These are phyloP conservation scores for Ctenomys sociabilis DNA, from an alignment of 2,113 vertebrate species.

Conservation along the genomic window DNA sequence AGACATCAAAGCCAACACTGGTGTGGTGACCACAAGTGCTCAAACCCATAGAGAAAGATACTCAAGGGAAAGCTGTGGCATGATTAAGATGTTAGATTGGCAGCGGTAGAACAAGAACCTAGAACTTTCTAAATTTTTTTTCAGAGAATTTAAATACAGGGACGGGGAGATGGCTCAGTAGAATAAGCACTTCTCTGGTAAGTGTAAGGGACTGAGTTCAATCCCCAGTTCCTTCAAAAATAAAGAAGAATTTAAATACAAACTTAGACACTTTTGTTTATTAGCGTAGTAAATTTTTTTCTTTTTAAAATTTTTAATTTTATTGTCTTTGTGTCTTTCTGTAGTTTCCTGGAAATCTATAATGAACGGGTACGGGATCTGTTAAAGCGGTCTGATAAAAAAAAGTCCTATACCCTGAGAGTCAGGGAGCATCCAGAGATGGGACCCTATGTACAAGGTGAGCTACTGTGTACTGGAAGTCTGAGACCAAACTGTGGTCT, in stretches of 20 bases:
- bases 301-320: neutral
- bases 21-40: neutral
- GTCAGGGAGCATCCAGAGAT: constrained; percentile 89
- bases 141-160: neutral
- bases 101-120: neutral
- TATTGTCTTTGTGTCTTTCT: constrained; percentile 44
- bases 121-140: neutral
- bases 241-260: neutral
- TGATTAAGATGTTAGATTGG: neutral
- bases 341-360: constrained; percentile 98
- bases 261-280: neutral
- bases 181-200: too few relatives aligned
- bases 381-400: constrained; percentile 88
- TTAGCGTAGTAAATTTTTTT: constrained; percentile 26
- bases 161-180: too few relatives aligned
- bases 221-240: too few relatives aligned
- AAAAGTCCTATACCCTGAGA: constrained; percentile 89
- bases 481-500: constrained; percentile 6
- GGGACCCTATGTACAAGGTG: constrained; percentile 97
- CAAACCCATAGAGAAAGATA: neutral
- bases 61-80: neutral
- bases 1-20: neutral
- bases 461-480: constrained; percentile 65
- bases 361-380: constrained; percentile 97
- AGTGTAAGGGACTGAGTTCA: too few relatives aligned